Evolutionary conservation across 2,797 vertebrate species (phyloP), one percentile per base, ranked within the genome.

Genomic region (Microctenopoma steveboyesi): DNA sequence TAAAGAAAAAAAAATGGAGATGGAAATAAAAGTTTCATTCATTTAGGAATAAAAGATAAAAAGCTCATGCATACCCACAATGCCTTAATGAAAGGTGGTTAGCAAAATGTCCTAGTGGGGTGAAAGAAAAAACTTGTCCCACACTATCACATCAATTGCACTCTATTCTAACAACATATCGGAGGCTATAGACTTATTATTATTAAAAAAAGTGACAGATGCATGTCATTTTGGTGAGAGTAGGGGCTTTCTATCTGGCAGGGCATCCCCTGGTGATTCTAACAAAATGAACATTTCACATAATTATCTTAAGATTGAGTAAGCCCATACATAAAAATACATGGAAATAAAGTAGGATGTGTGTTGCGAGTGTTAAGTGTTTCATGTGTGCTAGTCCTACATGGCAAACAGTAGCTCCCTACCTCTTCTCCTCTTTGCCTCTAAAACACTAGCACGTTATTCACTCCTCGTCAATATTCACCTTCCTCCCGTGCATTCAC

Each of bases 371-470:
- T 18, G 18, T 18, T 18, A 76, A 71, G 54, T 59, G 64, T 72
- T 64, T 66, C 43, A 53, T 70, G 79, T 67, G 75, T 79, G 76
- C 61, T 55, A 78, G 46, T 55, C 74, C 72, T 74, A 47, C 49
- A 83, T 27, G 69, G 46, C 69, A 80, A 87, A 91, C 86, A 90
- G 84, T 76, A 86, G 73, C 79, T 86, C 75, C 82, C 71, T 88
- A 83, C 89, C 72, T 79, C 61, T 71, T 60, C 61, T 72, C 63
- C 74, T 53, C 72, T 77, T 75, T 76, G 68, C 83, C 77, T 74
- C 74, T 16, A 82, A 85, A 86, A 89, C 87, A 89, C 84, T 86
- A 76, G 71, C 82, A 85, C 82, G 83, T 89, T 88, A 84, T 88
- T 89, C 79, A 70, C 75, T 72, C 69, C 51, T 61, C 78, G 60